Conservation (phyloP, 1,140 invertebrate species). For the Procambarus clarkii region DNA sequence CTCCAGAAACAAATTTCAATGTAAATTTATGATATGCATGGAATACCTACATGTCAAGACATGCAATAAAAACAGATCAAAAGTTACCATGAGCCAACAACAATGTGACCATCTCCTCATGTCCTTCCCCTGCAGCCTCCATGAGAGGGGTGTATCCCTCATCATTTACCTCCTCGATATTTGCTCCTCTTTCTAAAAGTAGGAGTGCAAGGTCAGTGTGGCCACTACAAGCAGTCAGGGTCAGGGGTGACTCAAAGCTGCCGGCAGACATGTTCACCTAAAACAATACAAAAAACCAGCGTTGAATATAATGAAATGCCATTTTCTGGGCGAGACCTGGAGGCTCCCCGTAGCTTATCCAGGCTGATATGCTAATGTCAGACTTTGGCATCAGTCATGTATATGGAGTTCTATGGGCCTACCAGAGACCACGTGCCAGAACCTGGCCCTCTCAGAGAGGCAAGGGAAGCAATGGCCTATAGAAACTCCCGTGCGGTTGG, state of each 20-base stretch:
- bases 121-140: conserved; percentile 98
- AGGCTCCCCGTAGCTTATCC: too few relatives aligned
- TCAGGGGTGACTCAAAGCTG: conserved; percentile 99
- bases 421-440: too few relatives aligned
- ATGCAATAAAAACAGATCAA: background rate
- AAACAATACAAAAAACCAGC: background rate
- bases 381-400: too few relatives aligned
- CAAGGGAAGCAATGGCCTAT: too few relatives aligned
- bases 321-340: too few relatives aligned
- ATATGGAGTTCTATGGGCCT: too few relatives aligned
- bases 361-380: too few relatives aligned
- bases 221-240: conserved; percentile 97
- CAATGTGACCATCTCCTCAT: conserved; percentile 98
- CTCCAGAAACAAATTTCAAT: background rate
- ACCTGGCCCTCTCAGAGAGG: too few relatives aligned
- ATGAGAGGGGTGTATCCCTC: conserved; percentile 99
- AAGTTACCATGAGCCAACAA: conserved; percentile 89
- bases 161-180: conserved; percentile 99
- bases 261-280: conserved; percentile 98
- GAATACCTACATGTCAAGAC: too few relatives aligned
- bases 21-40: too few relatives aligned
- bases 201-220: conserved; percentile 97
- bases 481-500: too few relatives aligned
- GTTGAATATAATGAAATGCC: too few relatives aligned
- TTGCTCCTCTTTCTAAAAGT: conserved; percentile 95